Evolutionary conservation across 2,113 vertebrate species (phyloP).

Genomic region (Lagenorhynchus albirostris): DNA sequence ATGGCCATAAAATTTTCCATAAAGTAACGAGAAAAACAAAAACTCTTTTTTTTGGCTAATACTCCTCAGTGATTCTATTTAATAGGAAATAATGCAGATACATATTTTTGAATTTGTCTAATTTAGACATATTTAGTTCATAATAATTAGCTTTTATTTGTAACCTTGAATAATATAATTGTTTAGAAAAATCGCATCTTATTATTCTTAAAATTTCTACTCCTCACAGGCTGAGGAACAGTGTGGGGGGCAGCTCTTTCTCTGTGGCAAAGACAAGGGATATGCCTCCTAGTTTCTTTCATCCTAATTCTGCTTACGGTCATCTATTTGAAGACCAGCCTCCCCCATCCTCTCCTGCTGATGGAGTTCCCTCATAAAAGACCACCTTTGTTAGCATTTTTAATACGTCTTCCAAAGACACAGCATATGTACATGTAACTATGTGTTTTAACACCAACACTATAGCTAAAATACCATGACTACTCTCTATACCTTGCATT

Average conservation of each 20-base stretch:
- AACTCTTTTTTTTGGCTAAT: not conserved
- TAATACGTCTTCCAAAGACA: not conserved
- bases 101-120: not conserved
- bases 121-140: not conserved
- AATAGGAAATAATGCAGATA: not conserved
- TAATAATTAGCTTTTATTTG: not conserved
- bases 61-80: not conserved
- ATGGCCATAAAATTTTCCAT: not conserved
- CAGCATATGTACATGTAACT: not conserved
- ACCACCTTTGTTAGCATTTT: not conserved
- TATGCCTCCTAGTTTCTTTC: not conserved
- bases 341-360: not conserved
- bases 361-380: not conserved
- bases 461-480: constrained; percentile 21
- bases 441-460: not conserved
- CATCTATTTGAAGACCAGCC: not conserved
- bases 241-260: not conserved
- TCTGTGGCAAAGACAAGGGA: not conserved
- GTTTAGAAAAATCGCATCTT: not conserved
- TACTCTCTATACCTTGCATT: not conserved
- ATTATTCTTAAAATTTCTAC: not conserved
- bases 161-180: not conserved
- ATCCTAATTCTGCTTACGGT: not conserved
- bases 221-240: not conserved
- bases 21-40: constrained; percentile 5